phyloP scores from a whole-genome alignment of 1,140 invertebrate species.

The Contarinia nasturtii region DNA sequence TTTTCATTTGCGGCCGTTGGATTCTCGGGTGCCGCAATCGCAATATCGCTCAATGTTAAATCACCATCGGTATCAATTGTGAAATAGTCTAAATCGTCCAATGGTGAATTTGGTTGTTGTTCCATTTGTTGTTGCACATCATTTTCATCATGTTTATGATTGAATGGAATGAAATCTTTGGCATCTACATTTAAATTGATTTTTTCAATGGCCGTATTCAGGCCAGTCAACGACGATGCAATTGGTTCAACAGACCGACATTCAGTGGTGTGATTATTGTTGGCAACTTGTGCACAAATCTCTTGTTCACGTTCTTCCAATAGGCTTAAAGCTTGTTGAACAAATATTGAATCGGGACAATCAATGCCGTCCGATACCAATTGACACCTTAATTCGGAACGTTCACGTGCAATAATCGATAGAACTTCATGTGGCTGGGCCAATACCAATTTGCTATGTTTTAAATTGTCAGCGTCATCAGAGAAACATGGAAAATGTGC shows the following conservation, averaged over 20 bases:
- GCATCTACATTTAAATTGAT: background rate
- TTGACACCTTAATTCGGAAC: conserved; percentile 31
- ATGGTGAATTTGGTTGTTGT: background rate
- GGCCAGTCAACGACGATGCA: no score
- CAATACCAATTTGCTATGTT: conserved; percentile 59
- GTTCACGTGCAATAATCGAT: conserved; percentile 52
- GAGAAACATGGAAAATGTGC: conserved; percentile 20
- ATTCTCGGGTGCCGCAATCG: conserved; percentile 10
- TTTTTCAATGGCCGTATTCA: background rate
- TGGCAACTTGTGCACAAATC: conserved; percentile 7
- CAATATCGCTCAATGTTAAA: conserved; percentile 8
- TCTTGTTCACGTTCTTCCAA: conserved; percentile 26
- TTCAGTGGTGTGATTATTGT: background rate
- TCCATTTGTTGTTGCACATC: background rate
- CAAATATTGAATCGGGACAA: conserved; percentile 64
- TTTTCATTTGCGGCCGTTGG: conserved; percentile 24
- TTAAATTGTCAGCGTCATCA: conserved; percentile 22
- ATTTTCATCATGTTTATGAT: background rate
- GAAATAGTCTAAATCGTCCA: conserved; percentile 9
- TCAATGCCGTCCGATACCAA: conserved; percentile 42
- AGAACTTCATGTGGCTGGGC: conserved; percentile 41
- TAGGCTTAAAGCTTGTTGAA: conserved; percentile 56
- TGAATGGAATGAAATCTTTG: background rate
- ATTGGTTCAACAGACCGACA: background rate
- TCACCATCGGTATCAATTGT: background rate